Evolutionary conservation across 2,797 vertebrate species (phyloP), one percentile per base, ranked within the genome.

Genomic region (Eleutherodactylus coqui): DNA sequence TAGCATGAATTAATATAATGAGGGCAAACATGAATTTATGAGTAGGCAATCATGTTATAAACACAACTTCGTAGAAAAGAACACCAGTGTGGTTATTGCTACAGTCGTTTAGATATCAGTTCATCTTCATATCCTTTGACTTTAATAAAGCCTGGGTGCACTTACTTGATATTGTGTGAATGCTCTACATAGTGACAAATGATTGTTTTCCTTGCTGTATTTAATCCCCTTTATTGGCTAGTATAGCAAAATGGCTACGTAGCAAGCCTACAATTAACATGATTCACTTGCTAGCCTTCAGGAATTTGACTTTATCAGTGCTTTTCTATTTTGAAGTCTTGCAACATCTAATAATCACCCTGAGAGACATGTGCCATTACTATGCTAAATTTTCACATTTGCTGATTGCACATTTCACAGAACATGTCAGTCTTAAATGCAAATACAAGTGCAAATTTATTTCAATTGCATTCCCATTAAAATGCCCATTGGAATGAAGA

Each of bases 351-450:
- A 76, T 34, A 49, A 76, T 51, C 47, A 51, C 19, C 75, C 17
- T 8, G 75, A 51, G 43, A 51, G 29, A 51, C 47, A 76, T 51
- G 27, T 53, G 75, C 29, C 10, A 51, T 76, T 76, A 51, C 75
- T 64, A 84, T 64, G 75, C 13, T 67, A 64, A 78, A 58, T 53
- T 70, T 70, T 70, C 60, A 77, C 83, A 77, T 38, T 75, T 76
- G 73, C 73, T 84, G 82, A 75, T 75, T 84, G 72, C 82, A 60
- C 55, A 49, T 62, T 84, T 75, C 41, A 36, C 41, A 62, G 53
- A 64, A 47, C 6, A 64, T 76, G 82, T 83, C 82, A 83, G 27
- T 75, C 29, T 49, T 75, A 17, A 64, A 84, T 82, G 29, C 72
- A 76, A 75, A 53, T 45, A 81, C 38, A 62, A 75, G 32, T 55